Evolutionary conservation across 2,888 invertebrate species (phyloP), one percentile per base, ranked within the genome.

Genomic region (Leptinotarsa juncta): DNA sequence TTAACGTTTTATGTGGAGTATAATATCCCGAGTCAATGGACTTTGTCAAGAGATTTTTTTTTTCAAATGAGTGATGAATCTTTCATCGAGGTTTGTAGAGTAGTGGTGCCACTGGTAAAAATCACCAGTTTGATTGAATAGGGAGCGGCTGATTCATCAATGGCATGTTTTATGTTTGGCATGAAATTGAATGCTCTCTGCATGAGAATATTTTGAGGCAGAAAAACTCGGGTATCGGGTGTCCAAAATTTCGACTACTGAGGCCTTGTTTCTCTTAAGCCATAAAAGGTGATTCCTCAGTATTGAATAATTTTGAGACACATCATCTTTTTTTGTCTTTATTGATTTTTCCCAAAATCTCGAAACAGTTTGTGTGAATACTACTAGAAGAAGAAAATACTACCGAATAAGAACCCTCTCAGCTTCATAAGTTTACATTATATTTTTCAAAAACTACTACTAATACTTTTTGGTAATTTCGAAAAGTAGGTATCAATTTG

Each of bases 1-100:
- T 73, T 76, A 73, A 73, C 12, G 65, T 65, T 67, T 68, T n/a
- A 72, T 72, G 69, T 67, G 62, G 69, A 65, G 72, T 67, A 73
- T 70, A 75, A 72, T 75, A 50, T 32, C 26, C 50, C 32, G 62
- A 32, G 65, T 55, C 73, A 69, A 67, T 42, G 71, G 66, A 70
- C 53, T 23, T 55, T 60, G 71, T 55, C 42, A 49, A 71, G 55
- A 71, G 18, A 48, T 55, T 55, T 62, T 53, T 53, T 51, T 23
- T 50, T 50, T 16, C 51, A 65, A 71, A 55, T 55, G 69, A 57
- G 69, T 57, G 23, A 69, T 69, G 69, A 69, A 69, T 69, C 42
- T 69, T 69, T 69, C 69, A 69, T 69, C 14, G 12, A 32, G 20
- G 48, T 69, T 69, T 69, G 57, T 69, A 48, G 69, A 32, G 20